phyloP scores from a whole-genome alignment of 2,888 invertebrate species.

The Palloptera scutellata region DNA sequence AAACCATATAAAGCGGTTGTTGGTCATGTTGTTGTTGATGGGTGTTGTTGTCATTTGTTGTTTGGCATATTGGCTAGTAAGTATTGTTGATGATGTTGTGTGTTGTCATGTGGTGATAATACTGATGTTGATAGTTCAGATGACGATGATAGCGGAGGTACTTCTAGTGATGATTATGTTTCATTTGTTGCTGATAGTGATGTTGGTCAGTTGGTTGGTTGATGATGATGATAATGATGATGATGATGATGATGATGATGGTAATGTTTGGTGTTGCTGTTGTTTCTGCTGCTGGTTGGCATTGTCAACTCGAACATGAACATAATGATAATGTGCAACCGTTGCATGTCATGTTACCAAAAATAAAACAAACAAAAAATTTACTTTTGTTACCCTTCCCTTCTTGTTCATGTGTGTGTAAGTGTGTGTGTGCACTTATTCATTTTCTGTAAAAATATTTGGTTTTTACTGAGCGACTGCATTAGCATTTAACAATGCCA shows the following conservation, averaged over 20 bases:
- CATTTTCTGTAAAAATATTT: constrained; percentile 25
- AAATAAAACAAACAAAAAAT: constrained; percentile 38
- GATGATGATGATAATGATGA: constrained; percentile 9
- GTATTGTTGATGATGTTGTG: constrained; percentile 33
- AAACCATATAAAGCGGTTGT: too few relatives aligned
- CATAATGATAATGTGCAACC: constrained; percentile 9
- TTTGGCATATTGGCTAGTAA: neutral
- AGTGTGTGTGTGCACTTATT: constrained; percentile 3
- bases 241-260: constrained; percentile 14
- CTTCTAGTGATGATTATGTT: neutral
- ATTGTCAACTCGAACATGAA: constrained; percentile 56
- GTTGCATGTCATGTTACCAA: constrained; percentile 34
- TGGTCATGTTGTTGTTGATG: too few relatives aligned
- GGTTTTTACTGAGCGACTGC: constrained; percentile 22
- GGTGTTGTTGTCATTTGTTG: too few relatives aligned
- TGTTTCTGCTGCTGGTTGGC: constrained; percentile 33
- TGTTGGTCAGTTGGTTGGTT: constrained; percentile 16
- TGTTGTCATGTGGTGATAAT: constrained; percentile 31
- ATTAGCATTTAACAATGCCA: constrained; percentile 24
- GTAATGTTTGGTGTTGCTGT: constrained; percentile 11
- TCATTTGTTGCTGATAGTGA: constrained; percentile 1
- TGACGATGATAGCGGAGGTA: neutral
- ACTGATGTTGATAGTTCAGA: neutral
- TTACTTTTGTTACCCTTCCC: neutral
- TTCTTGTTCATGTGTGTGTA: constrained; percentile 2